Base-by-base conservation (phyloP, 2,113 vertebrate genomes). In the Megaceryle torquata region DNA sequence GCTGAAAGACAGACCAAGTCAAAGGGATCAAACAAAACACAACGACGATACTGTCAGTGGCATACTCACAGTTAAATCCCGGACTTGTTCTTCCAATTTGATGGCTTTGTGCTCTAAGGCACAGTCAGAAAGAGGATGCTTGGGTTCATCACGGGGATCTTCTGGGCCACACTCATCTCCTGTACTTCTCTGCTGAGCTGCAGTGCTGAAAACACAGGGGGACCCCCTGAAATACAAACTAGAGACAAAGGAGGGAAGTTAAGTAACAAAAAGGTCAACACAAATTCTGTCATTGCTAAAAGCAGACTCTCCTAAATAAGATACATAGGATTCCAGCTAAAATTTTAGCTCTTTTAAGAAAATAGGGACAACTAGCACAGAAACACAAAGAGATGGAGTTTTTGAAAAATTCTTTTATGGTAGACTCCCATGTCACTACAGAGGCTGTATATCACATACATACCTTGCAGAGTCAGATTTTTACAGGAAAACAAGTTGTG, bases 31-130 rank as follows among this genome's bases (percentile, higher is more conserved):
- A 88, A 64, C 1, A 0, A 54, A 78, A 60, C 48, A 13, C 28
- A 26, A 0, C 5, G 13, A 7, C 2, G 12, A 74, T 53, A 41
- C 26, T 60, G 72, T 22, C 33, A 68, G 53, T 46, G 35, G n/a
- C 44, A 84, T 11, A 98, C 98, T 98, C 95, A 99, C 98, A 41
- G 97, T 98, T 96, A 99, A 97, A 90, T 98, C 98, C 28, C 88
- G 97, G 68, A 99, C 98, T 97, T 99, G 98, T 67, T 98, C 98
- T 69, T 99, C 98, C 77, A 99, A 96, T 94, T 98, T 98, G 91
- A 95, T 91, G 59, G 98, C 97, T 97, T 96, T 98, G 79, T 97
- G 96, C 90, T 98, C 97, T 67, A 98, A 96, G 70, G 97, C 88
- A 90, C 91, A 95, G 57, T 98, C 96, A 43, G 96, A 93, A 69